These are phyloP conservation scores for Phoebastria nigripes DNA, from an alignment of 2,797 vertebrate genomes.

Conservation along the genomic window DNA sequence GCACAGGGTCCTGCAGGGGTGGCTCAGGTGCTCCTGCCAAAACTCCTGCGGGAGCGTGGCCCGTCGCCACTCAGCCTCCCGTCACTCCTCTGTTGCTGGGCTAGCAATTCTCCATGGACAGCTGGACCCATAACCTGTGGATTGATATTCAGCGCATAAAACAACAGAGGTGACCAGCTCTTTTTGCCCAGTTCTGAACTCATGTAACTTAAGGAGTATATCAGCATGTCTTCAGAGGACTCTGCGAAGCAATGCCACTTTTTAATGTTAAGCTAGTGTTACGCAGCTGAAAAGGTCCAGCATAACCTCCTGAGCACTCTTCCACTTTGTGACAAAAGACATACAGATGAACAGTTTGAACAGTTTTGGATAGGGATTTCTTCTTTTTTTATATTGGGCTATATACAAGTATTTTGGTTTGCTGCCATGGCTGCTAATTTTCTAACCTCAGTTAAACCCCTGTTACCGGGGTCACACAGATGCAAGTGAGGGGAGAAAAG, in stretches of 20 bases:
- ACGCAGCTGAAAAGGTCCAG: neutral
- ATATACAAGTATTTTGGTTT: neutral
- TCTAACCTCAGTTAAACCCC: slow-evolving; percentile 7
- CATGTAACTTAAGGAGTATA: neutral
- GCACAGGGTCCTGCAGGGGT: too few species aligned
- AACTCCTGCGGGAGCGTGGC: rapidly evolving
- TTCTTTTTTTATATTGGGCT: neutral
- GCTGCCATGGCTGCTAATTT: neutral
- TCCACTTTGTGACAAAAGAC: neutral
- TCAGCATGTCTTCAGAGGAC: neutral
- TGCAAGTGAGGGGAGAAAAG: neutral
- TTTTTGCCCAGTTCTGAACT: neutral
- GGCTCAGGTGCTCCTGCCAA: neutral
- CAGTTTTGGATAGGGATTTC: neutral
- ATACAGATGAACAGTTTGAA: neutral
- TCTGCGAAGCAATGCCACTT: neutral
- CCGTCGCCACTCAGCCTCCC: neutral
- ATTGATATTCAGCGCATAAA: neutral
- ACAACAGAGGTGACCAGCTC: neutral
- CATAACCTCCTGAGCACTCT: neutral
- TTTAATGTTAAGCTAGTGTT: rapidly evolving
- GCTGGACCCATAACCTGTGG: neutral
- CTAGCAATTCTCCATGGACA: neutral
- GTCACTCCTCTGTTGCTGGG: neutral
- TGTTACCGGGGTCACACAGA: neutral